Evolutionary conservation across 30 jellyfish, hydroid and myxozoan genomes (phyloP).

Genomic region (Aurelia sp.): DNA sequence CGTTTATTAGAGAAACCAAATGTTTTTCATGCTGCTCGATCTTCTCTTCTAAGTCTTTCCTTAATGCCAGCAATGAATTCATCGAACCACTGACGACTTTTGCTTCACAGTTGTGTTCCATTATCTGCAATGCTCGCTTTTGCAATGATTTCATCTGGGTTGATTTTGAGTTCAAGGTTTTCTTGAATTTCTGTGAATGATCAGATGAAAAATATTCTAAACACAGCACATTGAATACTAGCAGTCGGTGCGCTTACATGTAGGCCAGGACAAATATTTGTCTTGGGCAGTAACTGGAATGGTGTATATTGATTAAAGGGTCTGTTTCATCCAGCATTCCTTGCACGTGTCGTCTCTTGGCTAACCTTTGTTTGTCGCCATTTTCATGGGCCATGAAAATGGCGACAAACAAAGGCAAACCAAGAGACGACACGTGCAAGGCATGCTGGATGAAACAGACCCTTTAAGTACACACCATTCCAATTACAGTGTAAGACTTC

Average conservation of each 20-base stretch:
- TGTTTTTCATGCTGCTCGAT: background rate
- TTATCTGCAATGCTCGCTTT: slow-evolving; percentile 15
- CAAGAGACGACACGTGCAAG: no score
- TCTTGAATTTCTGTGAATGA: background rate
- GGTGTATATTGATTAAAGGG: background rate
- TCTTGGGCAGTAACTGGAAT: background rate
- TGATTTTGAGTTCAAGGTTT: background rate
- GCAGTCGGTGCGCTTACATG: no score
- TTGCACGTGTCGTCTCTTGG: no score
- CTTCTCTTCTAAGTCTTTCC: background rate
- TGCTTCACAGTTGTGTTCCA: slow-evolving; percentile 16
- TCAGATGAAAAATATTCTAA: no score
- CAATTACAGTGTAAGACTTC: no score
- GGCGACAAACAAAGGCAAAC: no score
- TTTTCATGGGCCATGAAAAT: no score
- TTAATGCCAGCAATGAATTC: background rate
- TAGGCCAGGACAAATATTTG: background rate
- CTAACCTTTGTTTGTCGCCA: no score
- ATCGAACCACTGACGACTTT: background rate
- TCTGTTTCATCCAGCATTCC: no score
- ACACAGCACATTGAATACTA: no score
- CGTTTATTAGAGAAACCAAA: background rate
- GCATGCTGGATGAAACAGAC: no score
- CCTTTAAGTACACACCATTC: no score
- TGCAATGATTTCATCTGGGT: slow-evolving; percentile 22